phyloP scores from a whole-genome alignment of 2,888 invertebrate genomes.

The Sabellastarte sp. region DNA sequence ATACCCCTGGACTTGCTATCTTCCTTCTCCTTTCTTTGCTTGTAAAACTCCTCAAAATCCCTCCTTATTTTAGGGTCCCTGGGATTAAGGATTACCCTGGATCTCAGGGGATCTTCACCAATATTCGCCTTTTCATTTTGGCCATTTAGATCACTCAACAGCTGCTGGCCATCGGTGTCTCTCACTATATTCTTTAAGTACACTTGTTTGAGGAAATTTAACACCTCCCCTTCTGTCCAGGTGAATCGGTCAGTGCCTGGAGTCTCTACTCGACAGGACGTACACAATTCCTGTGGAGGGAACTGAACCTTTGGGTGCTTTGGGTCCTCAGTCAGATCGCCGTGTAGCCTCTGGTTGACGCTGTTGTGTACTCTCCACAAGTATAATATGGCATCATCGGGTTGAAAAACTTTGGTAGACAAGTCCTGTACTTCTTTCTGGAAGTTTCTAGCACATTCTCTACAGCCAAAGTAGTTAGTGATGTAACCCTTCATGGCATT shows the following conservation, averaged over 20 bases:
- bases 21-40: neutral
- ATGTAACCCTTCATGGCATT: slow-evolving; percentile 84
- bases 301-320: slow-evolving; percentile 84
- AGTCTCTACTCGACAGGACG: slow-evolving; percentile 41
- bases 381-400: slow-evolving; percentile 81
- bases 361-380: slow-evolving; percentile 88
- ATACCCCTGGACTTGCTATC: neutral
- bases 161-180: neutral
- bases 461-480: slow-evolving; percentile 89
- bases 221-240: neutral
- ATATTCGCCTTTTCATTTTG: no score
- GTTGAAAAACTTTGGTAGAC: slow-evolving; percentile 63
- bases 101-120: no score
- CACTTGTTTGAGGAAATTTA: neutral
- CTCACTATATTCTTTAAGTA: neutral
- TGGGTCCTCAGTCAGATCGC: slow-evolving; percentile 87
- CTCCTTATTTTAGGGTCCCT: neutral
- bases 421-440: slow-evolving; percentile 72
- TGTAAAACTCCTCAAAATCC: neutral
- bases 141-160: neutral
- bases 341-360: slow-evolving; percentile 83
- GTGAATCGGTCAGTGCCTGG: neutral
- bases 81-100: neutral
- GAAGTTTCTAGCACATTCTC: slow-evolving; percentile 87
- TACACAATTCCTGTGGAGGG: slow-evolving; percentile 72